A percentile compares a stretch with the other conserved stretches of the same genome.
Conservation (phyloP, 2,797 vertebrate genomes). For the Clarias laeviceps region DNA sequence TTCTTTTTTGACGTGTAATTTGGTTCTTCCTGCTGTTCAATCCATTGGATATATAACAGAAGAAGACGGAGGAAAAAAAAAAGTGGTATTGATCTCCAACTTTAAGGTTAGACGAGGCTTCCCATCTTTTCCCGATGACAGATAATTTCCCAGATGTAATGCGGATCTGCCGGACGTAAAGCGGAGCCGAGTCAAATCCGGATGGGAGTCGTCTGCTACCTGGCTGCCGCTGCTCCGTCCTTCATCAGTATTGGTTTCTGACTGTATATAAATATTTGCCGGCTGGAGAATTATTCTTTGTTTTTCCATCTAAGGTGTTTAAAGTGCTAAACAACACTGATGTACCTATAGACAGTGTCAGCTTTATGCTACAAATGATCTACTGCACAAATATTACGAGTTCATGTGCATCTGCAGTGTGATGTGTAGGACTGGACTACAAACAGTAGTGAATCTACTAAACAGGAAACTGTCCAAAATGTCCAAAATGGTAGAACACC, state of each 20-base stretch:
- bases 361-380: not conserved
- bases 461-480: not conserved
- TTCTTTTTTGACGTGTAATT: too few relatives aligned
- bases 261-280: not conserved
- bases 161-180: too few relatives aligned
- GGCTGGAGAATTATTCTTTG: not conserved
- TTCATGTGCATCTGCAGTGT: not conserved
- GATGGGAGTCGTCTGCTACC: too few relatives aligned
- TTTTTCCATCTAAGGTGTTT: not conserved
- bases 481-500: not conserved
- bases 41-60: too few relatives aligned
- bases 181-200: too few relatives aligned
- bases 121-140: too few relatives aligned
- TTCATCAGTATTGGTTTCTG: not conserved
- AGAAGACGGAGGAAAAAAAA: too few relatives aligned
- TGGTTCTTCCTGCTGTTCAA: too few relatives aligned
- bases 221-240: too few relatives aligned
- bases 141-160: too few relatives aligned
- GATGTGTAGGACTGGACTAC: not conserved
- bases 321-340: not conserved
- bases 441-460: not conserved
- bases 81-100: too few relatives aligned
- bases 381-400: not conserved
- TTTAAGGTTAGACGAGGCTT: too few relatives aligned
- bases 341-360: not conserved